A percentile compares a stretch with the other conserved stretches of the same genome.
phyloP scores from a whole-genome alignment of 2,888 invertebrate genomes.

The Xanthia togata region DNA sequence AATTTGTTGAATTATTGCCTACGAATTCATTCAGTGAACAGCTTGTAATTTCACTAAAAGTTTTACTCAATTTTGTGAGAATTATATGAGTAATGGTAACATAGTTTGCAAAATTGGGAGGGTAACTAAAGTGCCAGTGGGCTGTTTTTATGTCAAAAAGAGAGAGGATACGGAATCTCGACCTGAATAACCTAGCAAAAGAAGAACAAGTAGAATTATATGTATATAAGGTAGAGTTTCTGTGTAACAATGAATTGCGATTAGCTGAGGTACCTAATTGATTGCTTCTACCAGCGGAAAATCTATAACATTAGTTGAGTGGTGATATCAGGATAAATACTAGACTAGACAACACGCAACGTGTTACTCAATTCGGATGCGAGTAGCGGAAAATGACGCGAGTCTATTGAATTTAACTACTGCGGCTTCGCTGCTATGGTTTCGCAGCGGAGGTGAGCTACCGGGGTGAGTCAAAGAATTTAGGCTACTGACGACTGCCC shows the following conservation, averaged over 20 bases:
- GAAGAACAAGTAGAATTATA: background rate
- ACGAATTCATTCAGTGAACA: background rate
- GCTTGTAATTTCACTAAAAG: background rate
- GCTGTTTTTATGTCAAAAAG: background rate
- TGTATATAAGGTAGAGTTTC: background rate
- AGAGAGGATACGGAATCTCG: too few species aligned
- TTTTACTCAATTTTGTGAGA: background rate
- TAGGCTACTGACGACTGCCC: too few species aligned
- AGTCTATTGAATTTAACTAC: too few species aligned
- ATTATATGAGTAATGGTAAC: background rate
- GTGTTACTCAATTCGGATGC: too few species aligned
- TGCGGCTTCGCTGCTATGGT: too few species aligned
- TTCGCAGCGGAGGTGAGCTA: too few species aligned
- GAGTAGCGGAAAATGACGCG: too few species aligned
- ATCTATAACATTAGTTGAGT: background rate
- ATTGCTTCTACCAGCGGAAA: background rate
- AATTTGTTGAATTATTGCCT: conserved; percentile 12
- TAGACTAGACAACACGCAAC: background rate
- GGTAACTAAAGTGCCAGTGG: background rate
- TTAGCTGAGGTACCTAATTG: background rate
- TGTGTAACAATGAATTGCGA: background rate
- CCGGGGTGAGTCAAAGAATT: background rate
- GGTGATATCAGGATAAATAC: too few species aligned
- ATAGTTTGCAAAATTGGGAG: background rate
- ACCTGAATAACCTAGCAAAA: background rate